Base-by-base conservation (phyloP, 92 coral and sea anemone genomes). In the Scolanthus callimorphus region DNA sequence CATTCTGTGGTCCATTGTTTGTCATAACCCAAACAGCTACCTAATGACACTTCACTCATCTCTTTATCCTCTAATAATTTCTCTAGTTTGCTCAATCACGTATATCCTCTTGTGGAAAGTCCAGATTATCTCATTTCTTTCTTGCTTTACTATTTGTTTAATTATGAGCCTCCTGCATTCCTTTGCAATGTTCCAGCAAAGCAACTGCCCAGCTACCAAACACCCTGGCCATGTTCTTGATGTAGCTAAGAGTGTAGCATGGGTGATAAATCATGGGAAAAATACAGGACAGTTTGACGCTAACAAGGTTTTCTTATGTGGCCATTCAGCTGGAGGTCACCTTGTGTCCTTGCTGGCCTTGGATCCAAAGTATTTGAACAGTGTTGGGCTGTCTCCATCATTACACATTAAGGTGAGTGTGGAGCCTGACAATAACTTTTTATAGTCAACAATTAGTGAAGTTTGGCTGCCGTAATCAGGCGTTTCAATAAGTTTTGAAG, bases 281-380 rank as follows among this genome's bases (percentile, higher is more conserved):
- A 20, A 11, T 11, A 59, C 65, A 29, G 19, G 60, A 45, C 59
- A 38, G 17, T 80, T 51, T 29, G 26, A 67, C 51, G 11, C 48
- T n/a, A 38, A 31, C 27, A n/a, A 53, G 25, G 26, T 73, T 11
- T 73, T 73, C 28, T 46, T 80, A 26, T 80, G 86, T 60, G 86
- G 86, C 2, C 82, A 80, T 48, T 80, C 86, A 2, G 86, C 86
- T 30, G 86, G 86, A 2, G 86, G 86, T 1, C 86, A 80, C 38
- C 25, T 73, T 41, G 77, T 73, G 12, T 65, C 86, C 2, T 39
- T 80, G 28, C 47, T 73, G 57, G 63, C 71, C 1, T 20, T 74
- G 13, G 82, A 80, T 45, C 60, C 60, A 17, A 12, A 37, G 1
- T 80, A 59, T 39, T 57, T 80, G 51, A 41, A 21, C 3, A 29